Evolutionary conservation across 2,797 vertebrate species (phyloP), one percentile per base, ranked within the genome.

Genomic region (Poecilia wingei): DNA sequence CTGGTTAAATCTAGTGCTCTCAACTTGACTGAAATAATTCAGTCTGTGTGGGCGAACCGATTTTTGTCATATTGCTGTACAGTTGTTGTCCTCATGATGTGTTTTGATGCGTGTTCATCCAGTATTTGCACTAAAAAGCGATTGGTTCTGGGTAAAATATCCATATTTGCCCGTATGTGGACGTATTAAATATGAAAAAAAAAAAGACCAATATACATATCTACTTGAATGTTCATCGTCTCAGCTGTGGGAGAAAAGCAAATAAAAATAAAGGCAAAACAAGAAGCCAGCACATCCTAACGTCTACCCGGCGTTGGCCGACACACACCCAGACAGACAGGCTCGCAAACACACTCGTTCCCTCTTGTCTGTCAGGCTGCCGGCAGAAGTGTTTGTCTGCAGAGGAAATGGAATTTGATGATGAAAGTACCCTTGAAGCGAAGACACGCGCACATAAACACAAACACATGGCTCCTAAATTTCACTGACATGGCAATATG

Each of bases 321-420:
- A 72, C 83, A 72, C 59, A 41, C 76, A 79, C 82, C 78, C 72
- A 74, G 73, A 68, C 64, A 78, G 64, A 74, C 69, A 70, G 79
- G 72, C 70, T 55, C 61, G 73, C 76, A 49, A 20, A 80, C 84
- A 76, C 83, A 78, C 82, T 61, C 73, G 25, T 89, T 91, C 92
- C 76, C 88, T 87, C 79, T 90, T 88, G 80, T 88, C 90, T 91
- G 85, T 86, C 85, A 86, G 92, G 77, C 87, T 87, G 86, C 83
- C 80, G 86, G 88, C 90, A 89, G 85, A 91, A 90, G 84, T 92
- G 90, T 94, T 92, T 93, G 92, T 92, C 91, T 90, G 91, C 86
- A 84, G 91, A 92, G 91, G 91, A 94, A 94, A 94, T 93, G 88
- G 93, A 93, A 94, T 93, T 92, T 95, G 91, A 95, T 94, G 92